Base-by-base conservation (phyloP, 2,797 vertebrate species). In the Eulemur coronatus region DNA sequence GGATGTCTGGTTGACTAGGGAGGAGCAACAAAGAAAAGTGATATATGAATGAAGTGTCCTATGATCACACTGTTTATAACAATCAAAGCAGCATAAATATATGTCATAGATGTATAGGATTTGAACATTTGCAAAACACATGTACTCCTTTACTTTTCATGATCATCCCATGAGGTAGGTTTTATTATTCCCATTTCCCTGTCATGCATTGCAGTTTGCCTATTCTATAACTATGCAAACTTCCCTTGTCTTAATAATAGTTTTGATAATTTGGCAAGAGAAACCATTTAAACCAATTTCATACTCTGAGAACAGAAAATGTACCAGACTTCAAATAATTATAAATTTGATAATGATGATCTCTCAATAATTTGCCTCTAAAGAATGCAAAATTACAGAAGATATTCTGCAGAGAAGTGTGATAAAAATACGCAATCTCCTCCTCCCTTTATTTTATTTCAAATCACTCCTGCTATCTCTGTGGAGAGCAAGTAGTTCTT, bases 181-280 rank as follows among this genome's bases (percentile, higher is more conserved):
- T 26, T 28, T 12, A 12, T 28, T 28, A 59, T 59, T 28, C 24
- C 57, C 57, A 7, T n/a, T 50, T 26, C n/a, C 46, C 28, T n/a
- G 2, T 12, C 46, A 14, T 38, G 12, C 28, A 20, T 33, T 13
- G 33, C 24, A 33, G 28, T 12, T 55, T 69, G 20, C 26, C 46
- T 76, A 12, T n/a, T 35, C 52, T 10, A 15, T 13, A 50, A 55
- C 22, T 13, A 10, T 0, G 1, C 12, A 59, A 30, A 59, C 15
- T 17, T 72, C 4, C 41, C 35, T 70, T 35, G 5, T 30, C 8
- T 72, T 26, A 57, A 28, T 14, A 61, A 30, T 5, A 70, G 41
- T 41, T 93, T 61, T 12, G 61, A 75, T 89, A 78, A 48, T 50
- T 95, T 87, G 69, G 30, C 24, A 70, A 57, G 46, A 57, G 75